These are phyloP conservation scores for Lumbricus terrestris DNA, from an alignment of 2,888 invertebrate species.

Conservation along the genomic window DNA sequence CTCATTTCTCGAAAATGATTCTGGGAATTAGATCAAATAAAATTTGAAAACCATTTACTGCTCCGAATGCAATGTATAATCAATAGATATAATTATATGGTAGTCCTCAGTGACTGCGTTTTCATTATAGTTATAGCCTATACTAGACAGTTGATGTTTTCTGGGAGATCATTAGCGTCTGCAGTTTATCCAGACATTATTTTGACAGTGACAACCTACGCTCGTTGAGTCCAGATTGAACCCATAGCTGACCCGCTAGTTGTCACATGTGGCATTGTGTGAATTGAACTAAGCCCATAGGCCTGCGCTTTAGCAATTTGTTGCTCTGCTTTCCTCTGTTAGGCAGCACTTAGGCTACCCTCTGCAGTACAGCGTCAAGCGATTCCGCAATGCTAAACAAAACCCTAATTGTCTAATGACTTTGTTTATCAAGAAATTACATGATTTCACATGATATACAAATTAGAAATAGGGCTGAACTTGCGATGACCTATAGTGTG, in stretches of 20 bases:
- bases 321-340: background rate
- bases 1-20: background rate
- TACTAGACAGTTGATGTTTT: background rate
- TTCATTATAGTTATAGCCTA: too few relatives aligned
- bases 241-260: too few relatives aligned
- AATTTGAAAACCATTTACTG: background rate
- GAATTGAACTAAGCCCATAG: too few relatives aligned
- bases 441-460: too few relatives aligned
- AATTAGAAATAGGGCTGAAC: too few relatives aligned
- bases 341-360: too few relatives aligned
- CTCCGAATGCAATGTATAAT: background rate
- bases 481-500: background rate
- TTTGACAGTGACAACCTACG: too few relatives aligned
- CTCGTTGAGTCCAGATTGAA: too few relatives aligned
- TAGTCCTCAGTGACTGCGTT: too few relatives aligned
- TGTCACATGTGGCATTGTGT: too few relatives aligned
- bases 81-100: too few relatives aligned
- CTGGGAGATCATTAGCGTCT: background rate
- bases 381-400: background rate
- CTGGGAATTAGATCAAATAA: background rate
- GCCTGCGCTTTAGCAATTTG: background rate
- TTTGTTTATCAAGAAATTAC: background rate
- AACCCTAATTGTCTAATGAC: background rate
- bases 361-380: background rate
- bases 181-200: background rate